Evolutionary conservation across 2,888 invertebrate genomes (phyloP), one percentile per base, ranked within the genome.

Genomic region (Criorhina ranunculi): DNA sequence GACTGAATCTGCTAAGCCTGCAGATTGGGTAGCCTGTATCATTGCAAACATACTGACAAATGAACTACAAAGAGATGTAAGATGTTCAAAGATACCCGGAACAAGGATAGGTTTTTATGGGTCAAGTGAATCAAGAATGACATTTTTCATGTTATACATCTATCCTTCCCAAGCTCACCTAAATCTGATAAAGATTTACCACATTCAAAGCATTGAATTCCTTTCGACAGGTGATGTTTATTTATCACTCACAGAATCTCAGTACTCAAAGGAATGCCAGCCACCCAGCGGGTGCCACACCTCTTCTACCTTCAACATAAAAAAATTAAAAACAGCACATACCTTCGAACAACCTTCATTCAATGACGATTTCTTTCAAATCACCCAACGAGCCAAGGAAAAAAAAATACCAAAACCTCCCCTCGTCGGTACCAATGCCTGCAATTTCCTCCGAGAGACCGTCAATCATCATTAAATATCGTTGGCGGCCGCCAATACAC

Each of bases 391-490:
- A 72, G 42, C 12, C 11, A 64, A 46, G 57, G 62, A 70, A 19
- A 55, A 1, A 42, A 15, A 42, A 33, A 19, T n/a, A 24, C 5
- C 7, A 15, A 37, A 60, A 29, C 31, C 69, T 37, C 66, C 66
- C 24, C 57, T 59, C 33, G 35, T 29, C 51, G 66, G 51, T 33
- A 53, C 69, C 77, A 35, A 69, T 46, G 70, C 55, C 78, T 73
- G 40, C 53, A 78, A 70, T 60, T 72, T 77, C 11, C 44, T 59
- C 46, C 37, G 51, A 75, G 75, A 76, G 70, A 76, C 80, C 85
- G 80, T 85, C 85, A 79, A 85, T 85, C 85, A 85, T 80, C 80
- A 80, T 85, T 80, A 80, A 80, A 80, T 76, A 80, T 70, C 85
- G 66, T 85, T 85, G 80, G 70, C 75, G 85, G 80, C 80, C 85